These are phyloP conservation scores for Dasyprocta punctata DNA, from an alignment of 2,113 vertebrate genomes.

Conservation along the genomic window DNA sequence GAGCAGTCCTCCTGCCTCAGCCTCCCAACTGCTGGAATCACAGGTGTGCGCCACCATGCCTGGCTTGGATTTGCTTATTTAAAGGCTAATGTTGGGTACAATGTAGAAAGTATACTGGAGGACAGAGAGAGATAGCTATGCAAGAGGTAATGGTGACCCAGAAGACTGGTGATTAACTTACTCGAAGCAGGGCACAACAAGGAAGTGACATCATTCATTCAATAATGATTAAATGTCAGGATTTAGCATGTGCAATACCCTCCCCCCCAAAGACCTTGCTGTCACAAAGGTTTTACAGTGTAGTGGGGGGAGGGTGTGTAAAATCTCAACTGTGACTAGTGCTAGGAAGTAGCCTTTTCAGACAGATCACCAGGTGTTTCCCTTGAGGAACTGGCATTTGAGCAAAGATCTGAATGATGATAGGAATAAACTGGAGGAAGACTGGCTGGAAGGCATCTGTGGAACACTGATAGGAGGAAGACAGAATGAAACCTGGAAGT, in stretches of 20 bases:
- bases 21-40: not conserved
- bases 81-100: slow-evolving; percentile 20
- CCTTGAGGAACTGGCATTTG: slow-evolving; percentile 40
- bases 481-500: not conserved
- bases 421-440: slow-evolving; percentile 21
- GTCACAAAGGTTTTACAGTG: not conserved
- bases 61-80: not conserved
- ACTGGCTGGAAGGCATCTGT: not conserved
- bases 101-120: not conserved
- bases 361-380: not conserved
- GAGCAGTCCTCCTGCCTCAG: not conserved
- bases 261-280: not conserved
- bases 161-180: not conserved
- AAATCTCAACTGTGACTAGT: not conserved
- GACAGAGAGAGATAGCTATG: not conserved
- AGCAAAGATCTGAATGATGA: not conserved
- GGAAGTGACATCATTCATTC: not conserved
- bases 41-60: not conserved
- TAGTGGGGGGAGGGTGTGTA: not conserved
- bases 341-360: not conserved
- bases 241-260: not conserved
- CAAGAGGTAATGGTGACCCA: not conserved
- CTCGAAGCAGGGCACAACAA: not conserved
- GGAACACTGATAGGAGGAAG: not conserved
- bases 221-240: not conserved